These are phyloP conservation scores for Melanostoma scalare DNA, from an alignment of 2,888 invertebrate genomes.

Conservation along the genomic window DNA sequence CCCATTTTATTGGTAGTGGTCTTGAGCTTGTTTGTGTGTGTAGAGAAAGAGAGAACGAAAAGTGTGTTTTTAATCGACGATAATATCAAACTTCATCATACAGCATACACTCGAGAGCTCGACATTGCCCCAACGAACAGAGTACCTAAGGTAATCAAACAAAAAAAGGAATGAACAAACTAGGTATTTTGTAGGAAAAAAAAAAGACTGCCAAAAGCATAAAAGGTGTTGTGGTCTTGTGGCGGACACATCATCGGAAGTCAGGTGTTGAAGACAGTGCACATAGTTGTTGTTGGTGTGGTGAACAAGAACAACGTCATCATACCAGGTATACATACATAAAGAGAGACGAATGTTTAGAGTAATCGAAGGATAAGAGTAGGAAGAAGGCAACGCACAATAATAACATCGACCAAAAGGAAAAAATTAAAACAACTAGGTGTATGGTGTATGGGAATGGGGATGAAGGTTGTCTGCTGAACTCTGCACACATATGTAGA, in stretches of 20 bases:
- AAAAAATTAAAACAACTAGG: constrained; percentile 19
- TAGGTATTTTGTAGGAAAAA: neutral
- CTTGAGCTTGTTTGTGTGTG: constrained; percentile 20
- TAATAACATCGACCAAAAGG: constrained; percentile 29
- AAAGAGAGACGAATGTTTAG: constrained; percentile 48
- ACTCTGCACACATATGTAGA: constrained; percentile 46
- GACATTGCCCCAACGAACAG: constrained; percentile 26
- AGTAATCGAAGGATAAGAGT: constrained; percentile 43
- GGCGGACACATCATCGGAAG: constrained; percentile 73
- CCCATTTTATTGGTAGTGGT: constrained; percentile 23
- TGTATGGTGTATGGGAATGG: constrained; percentile 50
- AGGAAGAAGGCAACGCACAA: constrained; percentile 58
- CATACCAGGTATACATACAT: constrained; percentile 5
- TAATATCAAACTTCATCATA: constrained; percentile 46
- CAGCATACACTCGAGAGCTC: constrained; percentile 14
- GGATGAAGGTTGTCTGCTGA: constrained; percentile 73
- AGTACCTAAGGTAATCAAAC: constrained; percentile 41
- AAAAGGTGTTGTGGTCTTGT: constrained; percentile 70
- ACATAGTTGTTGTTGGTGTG: constrained; percentile 46
- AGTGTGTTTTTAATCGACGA: constrained; percentile 52
- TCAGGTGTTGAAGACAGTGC: constrained; percentile 68
- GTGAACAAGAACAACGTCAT: constrained; percentile 38
- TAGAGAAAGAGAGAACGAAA: constrained; percentile 44
- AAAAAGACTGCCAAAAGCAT: constrained; percentile 49
- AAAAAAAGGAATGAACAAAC: constrained; percentile 22